These are phyloP conservation scores for Lochmaea capreae DNA, from an alignment of 2,888 invertebrate genomes.

Conservation along the genomic window DNA sequence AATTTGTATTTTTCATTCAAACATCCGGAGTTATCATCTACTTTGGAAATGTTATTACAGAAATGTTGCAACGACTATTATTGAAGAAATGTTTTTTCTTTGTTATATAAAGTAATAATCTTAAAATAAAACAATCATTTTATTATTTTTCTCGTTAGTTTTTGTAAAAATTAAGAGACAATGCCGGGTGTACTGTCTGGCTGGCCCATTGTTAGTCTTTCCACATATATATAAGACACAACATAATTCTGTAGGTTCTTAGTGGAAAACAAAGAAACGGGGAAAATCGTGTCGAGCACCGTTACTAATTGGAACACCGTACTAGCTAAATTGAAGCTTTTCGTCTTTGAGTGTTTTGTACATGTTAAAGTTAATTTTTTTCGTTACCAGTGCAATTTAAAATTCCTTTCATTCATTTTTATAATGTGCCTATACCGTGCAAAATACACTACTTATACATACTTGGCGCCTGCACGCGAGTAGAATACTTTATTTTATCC, in stretches of 20 bases:
- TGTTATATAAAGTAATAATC: too few relatives aligned
- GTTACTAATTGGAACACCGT: constrained; percentile 15
- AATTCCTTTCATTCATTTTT: neutral
- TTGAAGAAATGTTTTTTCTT: too few relatives aligned
- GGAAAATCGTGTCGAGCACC: neutral
- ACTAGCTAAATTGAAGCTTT: neutral
- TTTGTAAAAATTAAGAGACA: neutral
- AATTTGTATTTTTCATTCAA: too few relatives aligned
- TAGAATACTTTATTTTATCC: too few relatives aligned
- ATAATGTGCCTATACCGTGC: too few relatives aligned
- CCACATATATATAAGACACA: neutral
- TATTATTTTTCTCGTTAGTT: neutral
- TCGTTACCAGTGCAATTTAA: neutral
- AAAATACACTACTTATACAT: too few relatives aligned
- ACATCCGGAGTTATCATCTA: too few relatives aligned
- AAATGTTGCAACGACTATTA: too few relatives aligned
- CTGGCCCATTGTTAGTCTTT: neutral
- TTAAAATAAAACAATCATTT: too few relatives aligned
- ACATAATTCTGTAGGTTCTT: neutral
- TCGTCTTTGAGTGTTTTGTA: neutral
- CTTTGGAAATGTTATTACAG: too few relatives aligned
- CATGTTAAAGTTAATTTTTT: neutral
- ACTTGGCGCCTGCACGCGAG: too few relatives aligned
- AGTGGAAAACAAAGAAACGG: constrained; percentile 13
- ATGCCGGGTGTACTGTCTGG: too few relatives aligned